These are phyloP conservation scores for Enteromius argenteus DNA, from an alignment of 2,797 vertebrate species.

Conservation along the genomic window DNA sequence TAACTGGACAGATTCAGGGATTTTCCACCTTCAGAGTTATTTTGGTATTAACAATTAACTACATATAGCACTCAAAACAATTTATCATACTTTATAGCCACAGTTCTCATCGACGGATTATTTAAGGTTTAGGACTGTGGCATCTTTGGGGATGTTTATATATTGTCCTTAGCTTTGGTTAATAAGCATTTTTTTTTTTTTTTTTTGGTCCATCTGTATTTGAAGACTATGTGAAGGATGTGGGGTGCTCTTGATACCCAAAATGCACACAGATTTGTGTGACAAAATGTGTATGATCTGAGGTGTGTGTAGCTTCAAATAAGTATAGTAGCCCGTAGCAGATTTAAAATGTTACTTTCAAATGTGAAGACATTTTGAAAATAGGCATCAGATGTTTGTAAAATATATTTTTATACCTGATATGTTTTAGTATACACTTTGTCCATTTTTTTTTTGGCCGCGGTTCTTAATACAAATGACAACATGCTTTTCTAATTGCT, in stretches of 20 bases:
- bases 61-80: neutral
- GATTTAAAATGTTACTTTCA: slow-evolving; percentile 77
- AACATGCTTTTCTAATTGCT: slow-evolving; percentile 13
- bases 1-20: slow-evolving; percentile 25
- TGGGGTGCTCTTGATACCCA: neutral
- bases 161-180: slow-evolving; percentile 56
- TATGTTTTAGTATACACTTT: slow-evolving; percentile 22
- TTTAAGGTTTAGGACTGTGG: neutral
- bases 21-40: neutral
- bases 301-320: slow-evolving; percentile 66
- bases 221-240: slow-evolving; percentile 50
- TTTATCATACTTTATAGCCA: neutral
- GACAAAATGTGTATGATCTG: slow-evolving; percentile 15
- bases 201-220: neutral
- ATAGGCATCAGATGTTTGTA: neutral
- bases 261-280: neutral
- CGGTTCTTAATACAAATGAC: neutral
- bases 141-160: slow-evolving; percentile 1
- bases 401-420: slow-evolving; percentile 39
- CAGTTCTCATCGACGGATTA: neutral
- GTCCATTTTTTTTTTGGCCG: neutral
- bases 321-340: slow-evolving; percentile 65
- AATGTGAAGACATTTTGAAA: slow-evolving; percentile 52
- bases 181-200: neutral
- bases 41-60: slow-evolving; percentile 2